Evolutionary conservation across 1,140 invertebrate genomes (phyloP).

Genomic region (Trichonephila clavipes): DNA sequence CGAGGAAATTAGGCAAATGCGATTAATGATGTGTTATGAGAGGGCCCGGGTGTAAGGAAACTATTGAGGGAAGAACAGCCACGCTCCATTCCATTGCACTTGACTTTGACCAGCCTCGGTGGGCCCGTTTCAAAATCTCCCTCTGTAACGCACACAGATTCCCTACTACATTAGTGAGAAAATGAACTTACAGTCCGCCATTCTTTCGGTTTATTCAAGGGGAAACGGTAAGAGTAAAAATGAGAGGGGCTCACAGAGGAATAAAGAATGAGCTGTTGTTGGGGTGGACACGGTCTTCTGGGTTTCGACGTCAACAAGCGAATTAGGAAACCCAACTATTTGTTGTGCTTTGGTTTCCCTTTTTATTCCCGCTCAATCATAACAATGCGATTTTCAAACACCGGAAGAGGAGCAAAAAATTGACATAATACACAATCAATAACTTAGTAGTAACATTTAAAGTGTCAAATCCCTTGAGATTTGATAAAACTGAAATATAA

Average conservation of each 20-base stretch:
- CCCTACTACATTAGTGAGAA: slow-evolving; percentile 25
- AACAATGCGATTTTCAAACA: not conserved
- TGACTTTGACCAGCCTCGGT: slow-evolving; percentile 43
- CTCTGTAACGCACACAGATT: slow-evolving; percentile 11
- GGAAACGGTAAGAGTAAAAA: slow-evolving; percentile 16
- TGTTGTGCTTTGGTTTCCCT: not conserved
- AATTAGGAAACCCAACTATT: not conserved
- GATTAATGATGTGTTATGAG: slow-evolving; percentile 76
- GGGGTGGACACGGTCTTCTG: not conserved
- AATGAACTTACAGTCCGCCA: slow-evolving; percentile 1
- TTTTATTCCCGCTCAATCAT: not conserved
- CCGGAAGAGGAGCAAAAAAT: not conserved
- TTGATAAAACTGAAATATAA: too few species aligned
- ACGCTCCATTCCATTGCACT: slow-evolving; percentile 67
- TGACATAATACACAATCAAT: not conserved
- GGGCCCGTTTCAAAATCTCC: slow-evolving; percentile 63
- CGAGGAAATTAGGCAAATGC: slow-evolving; percentile 76
- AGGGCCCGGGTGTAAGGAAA: slow-evolving; percentile 63
- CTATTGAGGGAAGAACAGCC: slow-evolving; percentile 59
- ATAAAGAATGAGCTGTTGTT: slow-evolving; percentile 1
- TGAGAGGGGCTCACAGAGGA: not conserved
- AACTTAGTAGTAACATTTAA: too few species aligned
- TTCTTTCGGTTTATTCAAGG: slow-evolving; percentile 34
- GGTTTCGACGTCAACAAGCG: not conserved
- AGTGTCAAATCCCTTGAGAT: too few species aligned